phyloP scores from a whole-genome alignment of 2,888 invertebrate species.

The Heteromurus nitidus region DNA sequence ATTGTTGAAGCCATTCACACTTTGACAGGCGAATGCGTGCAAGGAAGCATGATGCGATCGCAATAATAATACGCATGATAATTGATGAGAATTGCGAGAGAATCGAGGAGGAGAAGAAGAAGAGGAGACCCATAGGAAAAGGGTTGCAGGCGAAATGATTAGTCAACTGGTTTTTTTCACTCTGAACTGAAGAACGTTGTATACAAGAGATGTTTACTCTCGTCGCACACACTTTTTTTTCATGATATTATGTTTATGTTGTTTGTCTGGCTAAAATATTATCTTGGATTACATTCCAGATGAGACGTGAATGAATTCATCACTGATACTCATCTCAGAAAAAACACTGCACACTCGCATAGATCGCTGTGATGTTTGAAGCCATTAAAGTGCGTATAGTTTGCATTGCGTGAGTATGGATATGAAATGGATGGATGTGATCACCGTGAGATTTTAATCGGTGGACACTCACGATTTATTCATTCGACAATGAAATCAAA shows the following conservation, averaged over 20 bases:
- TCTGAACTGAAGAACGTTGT: too few relatives aligned
- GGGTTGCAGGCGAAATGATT: conserved; percentile 47
- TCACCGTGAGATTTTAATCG: conserved; percentile 50
- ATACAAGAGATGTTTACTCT: too few relatives aligned
- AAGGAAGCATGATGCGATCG: conserved; percentile 20
- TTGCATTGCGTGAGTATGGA: too few relatives aligned
- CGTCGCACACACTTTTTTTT: too few relatives aligned
- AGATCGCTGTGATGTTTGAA: too few relatives aligned
- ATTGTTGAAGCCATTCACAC: conserved; percentile 56
- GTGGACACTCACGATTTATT: conserved; percentile 55
- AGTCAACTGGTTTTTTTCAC: conserved; percentile 38
- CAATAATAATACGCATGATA: conserved; percentile 50
- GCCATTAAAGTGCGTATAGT: too few relatives aligned
- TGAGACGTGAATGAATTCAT: conserved; percentile 57
- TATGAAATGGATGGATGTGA: too few relatives aligned
- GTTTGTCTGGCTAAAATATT: conserved; percentile 6
- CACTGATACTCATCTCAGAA: conserved; percentile 48
- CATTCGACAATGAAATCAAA: not conserved
- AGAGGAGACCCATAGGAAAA: too few relatives aligned
- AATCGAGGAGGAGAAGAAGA: too few relatives aligned
- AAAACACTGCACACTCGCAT: not conserved
- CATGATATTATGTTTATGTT: not conserved
- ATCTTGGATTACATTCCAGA: conserved; percentile 32
- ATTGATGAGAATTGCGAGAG: conserved; percentile 52
- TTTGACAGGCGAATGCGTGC: conserved; percentile 54